A percentile compares a stretch with the other conserved stretches of the same genome.
Evolutionary conservation across 2,113 vertebrate genomes (phyloP).

Genomic region (Ceyx cyanopectus): DNA sequence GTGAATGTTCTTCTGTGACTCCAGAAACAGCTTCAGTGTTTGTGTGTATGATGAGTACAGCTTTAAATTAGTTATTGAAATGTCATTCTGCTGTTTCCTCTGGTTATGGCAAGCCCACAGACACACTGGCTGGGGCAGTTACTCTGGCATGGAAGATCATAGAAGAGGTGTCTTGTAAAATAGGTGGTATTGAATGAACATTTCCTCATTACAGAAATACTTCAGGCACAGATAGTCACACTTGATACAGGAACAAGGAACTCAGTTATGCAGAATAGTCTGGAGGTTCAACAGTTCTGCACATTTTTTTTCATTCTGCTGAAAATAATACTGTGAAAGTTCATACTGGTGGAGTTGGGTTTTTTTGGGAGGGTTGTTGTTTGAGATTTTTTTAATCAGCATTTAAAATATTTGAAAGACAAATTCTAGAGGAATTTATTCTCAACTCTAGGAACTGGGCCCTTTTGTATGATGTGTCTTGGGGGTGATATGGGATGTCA

Average conservation of each 20-base stretch:
- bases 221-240: neutral
- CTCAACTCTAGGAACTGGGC: neutral
- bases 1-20: neutral
- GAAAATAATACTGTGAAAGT: neutral
- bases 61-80: neutral
- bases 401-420: neutral
- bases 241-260: neutral
- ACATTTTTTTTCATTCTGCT: neutral
- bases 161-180: neutral
- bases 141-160: neutral
- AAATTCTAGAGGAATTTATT: neutral
- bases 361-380: neutral
- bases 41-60: neutral
- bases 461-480: neutral
- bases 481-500: neutral
- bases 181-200: neutral
- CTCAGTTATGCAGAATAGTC: neutral
- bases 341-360: neutral
- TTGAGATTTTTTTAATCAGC: neutral
- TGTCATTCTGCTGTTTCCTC: neutral
- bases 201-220: neutral
- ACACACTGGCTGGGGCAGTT: neutral
- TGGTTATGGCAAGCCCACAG: neutral
- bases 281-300: neutral
- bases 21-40: neutral